Evolutionary conservation across 1,140 invertebrate genomes (phyloP), one percentile per base, ranked within the genome.

Genomic region (Oryctes rhinoceros): DNA sequence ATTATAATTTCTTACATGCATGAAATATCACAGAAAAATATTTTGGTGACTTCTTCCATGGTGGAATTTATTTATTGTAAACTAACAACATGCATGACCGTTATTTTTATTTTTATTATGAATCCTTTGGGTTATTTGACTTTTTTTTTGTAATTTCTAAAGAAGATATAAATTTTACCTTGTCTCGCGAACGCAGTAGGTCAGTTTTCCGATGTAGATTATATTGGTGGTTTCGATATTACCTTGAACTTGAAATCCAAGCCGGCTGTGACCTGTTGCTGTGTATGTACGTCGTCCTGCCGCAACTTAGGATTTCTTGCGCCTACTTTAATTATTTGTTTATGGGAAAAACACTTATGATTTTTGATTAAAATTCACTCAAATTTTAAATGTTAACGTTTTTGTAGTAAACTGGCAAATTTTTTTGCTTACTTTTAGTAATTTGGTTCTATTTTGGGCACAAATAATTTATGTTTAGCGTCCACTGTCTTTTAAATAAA

Each of bases 171-270:
- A 24, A 10, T 71, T 30, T 71, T 71, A 71, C 65, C 65, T 71
- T 71, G n/a, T 59, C 1, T 15, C 18, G 53, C 20, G 65, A 30
- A 30, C 65, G 20, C 15, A 30, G 65, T 67, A 67, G 62, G 62
- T 18, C 62, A 24, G 15, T 13, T 39, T 39, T 39, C 7, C 39
- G 35, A 37, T 71, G 65, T 35, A 30, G n/a, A 59, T 3, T 59
- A 15, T 10, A 59, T 59, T n/a, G 20, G 11, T 20, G 35, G 83
- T 84, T 80, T 75, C 67, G 18, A 35, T 79, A 83, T 80, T 82
- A 85, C 84, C 83, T 85, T 85, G 84, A 85, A 85, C 84, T 85
- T 85, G 84, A 84, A 39, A 62, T 49, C 62, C 53, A 53, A 67
- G 78, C 82, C 83, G 79, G 81, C 82, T 84, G 82, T 83, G 80